Base-by-base conservation (phyloP, 2,888 invertebrate genomes). In the Laspeyria flexula region DNA sequence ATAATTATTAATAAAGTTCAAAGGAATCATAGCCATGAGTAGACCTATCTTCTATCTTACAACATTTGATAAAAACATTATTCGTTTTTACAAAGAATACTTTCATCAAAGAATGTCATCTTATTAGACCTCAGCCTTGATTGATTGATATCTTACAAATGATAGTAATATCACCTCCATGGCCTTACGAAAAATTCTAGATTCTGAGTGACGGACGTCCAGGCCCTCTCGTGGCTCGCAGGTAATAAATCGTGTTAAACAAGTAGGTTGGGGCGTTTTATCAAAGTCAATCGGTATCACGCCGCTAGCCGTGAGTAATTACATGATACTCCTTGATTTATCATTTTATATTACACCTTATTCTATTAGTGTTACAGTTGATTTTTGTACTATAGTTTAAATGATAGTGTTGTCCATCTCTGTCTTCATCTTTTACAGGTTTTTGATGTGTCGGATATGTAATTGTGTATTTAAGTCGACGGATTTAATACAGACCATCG, bases 181-280 rank as follows among this genome's bases (percentile, higher is more conserved):
- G 46, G 56, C 62, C 50, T 59, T 48, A 65, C 50, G 55, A 66
- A 68, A 31, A 60, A 61, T 69, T 70, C 58, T 70, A 70, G 61
- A 57, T 67, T 62, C 67, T 40, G 52, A 54, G 72, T 53, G 56
- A 50, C 70, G 74, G 70, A 72, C 77, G 78, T 75, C 75, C 77
- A 71, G 77, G 80, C 83, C 81, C 80, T 81, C 80, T 83, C 67
- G 81, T 77, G 81, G 83, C 85, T 83, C 85, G 79, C 90, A 88
- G 90, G 90, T 90, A 90, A 90, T 91, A 91, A 90, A 91, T 91
- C 90, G 88, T 83, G 88, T 85, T 89, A 88, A 89, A 90, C 91
- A 90, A 91, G 89, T 91, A 90, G 90, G 90, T 89, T 90, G 90
- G 82, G 82, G 85, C 90, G 87, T 90, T 90, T 90, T 90, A 91